phyloP scores from a whole-genome alignment of 2,888 invertebrate species.

The Salpingus planirostris region DNA sequence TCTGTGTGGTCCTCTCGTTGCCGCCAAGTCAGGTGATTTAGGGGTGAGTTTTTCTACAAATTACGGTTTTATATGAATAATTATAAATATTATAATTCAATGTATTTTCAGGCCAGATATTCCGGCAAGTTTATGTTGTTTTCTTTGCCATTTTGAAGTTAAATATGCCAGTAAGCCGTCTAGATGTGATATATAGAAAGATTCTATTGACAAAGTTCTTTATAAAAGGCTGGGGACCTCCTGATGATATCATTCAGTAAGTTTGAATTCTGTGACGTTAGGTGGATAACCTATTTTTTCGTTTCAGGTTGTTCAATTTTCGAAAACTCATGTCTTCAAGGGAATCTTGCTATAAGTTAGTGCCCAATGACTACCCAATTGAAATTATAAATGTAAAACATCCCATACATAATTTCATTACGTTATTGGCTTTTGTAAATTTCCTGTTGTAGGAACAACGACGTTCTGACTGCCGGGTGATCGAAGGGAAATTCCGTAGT shows the following conservation, averaged over 20 bases:
- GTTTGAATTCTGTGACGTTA: constrained; percentile 2
- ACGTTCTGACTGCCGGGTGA: constrained; percentile 59
- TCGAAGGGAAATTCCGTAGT: constrained; percentile 82
- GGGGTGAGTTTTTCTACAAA: too few relatives aligned
- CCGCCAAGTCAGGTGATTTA: too few relatives aligned
- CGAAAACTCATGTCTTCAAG: constrained; percentile 79
- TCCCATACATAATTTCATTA: constrained; percentile 5
- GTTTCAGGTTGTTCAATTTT: constrained; percentile 81
- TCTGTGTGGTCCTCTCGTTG: too few relatives aligned
- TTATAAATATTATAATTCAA: too few relatives aligned
- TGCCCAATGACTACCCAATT: constrained; percentile 76
- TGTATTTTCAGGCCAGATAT: too few relatives aligned
- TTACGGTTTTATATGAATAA: too few relatives aligned
- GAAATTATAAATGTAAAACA: constrained; percentile 69
- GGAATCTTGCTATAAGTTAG: constrained; percentile 70
- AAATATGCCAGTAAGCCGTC: constrained; percentile 37
- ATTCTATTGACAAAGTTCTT: constrained; percentile 86
- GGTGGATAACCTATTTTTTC: background rate
- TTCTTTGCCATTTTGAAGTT: constrained; percentile 33
- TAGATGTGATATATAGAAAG: constrained; percentile 78
- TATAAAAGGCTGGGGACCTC: constrained; percentile 94
- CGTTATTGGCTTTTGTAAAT: constrained; percentile 5
- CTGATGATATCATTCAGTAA: constrained; percentile 76
- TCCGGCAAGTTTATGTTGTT: too few relatives aligned
- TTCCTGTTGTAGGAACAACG: constrained; percentile 55